Conservation (phyloP, 2,113 vertebrate species). For the Rafetus swinhoei region DNA sequence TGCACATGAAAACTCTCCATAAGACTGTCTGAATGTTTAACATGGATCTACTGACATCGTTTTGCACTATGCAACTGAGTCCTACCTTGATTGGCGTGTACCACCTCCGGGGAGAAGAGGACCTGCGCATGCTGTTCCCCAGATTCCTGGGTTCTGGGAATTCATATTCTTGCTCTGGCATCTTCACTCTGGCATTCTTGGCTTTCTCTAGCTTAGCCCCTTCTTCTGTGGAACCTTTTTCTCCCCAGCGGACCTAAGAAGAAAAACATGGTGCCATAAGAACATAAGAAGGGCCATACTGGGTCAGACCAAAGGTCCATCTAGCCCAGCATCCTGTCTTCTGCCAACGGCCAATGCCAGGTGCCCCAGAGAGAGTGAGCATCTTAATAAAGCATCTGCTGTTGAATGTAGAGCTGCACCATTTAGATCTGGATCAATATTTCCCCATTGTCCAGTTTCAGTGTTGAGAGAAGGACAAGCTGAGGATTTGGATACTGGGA, state of each 20-base stretch:
- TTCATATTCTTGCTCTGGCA: slow-evolving; percentile 94
- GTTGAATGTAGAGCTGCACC: background rate
- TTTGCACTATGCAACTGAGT: rapidly evolving
- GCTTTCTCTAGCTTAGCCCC: slow-evolving; percentile 97
- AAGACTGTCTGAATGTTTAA: background rate
- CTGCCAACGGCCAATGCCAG: no score
- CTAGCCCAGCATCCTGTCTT: no score
- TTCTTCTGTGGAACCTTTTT: slow-evolving; percentile 96
- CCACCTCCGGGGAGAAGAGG: slow-evolving; percentile 88
- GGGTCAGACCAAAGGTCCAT: no score
- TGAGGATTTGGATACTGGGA: background rate
- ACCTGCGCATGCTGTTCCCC: slow-evolving; percentile 84
- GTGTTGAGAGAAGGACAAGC: background rate
- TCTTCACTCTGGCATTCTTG: slow-evolving; percentile 96
- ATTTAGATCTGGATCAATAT: rapidly evolving
- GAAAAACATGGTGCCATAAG: background rate
- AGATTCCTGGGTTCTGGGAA: slow-evolving; percentile 83
- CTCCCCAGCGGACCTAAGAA: slow-evolving; percentile 95
- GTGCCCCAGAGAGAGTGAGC: no score
- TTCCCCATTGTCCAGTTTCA: background rate
- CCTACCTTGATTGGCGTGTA: slow-evolving; percentile 96
- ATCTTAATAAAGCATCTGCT: background rate
- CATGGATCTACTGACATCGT: background rate
- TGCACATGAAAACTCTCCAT: background rate
- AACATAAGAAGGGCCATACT: no score